phyloP scores from a whole-genome alignment of 2,113 vertebrate species.

The Xenopus borealis region DNA sequence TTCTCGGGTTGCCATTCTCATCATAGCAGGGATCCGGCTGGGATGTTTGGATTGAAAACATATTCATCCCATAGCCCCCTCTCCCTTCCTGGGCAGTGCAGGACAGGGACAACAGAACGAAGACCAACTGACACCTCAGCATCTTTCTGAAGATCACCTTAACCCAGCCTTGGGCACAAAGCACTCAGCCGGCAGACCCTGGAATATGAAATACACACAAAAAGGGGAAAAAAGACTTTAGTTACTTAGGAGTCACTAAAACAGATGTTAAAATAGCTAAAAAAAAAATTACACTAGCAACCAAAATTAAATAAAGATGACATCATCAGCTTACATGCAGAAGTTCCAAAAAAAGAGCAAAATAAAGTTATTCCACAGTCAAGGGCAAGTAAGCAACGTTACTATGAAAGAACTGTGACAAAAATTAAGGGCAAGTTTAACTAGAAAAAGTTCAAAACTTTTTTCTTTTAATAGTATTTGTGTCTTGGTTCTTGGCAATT shows the following conservation, averaged over 20 bases:
- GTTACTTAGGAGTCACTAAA: conserved; percentile 32
- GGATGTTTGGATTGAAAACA: conserved; percentile 88
- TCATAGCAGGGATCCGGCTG: conserved; percentile 95
- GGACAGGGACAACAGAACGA: conserved; percentile 68
- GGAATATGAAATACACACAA: conserved; percentile 9
- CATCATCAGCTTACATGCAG: conserved; percentile 20
- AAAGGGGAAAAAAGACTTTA: conserved; percentile 25
- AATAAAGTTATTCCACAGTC: too few species aligned
- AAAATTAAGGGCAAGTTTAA: too few species aligned
- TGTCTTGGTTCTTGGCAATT: too few species aligned
- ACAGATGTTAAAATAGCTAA: conserved; percentile 37
- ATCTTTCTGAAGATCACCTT: conserved; percentile 63
- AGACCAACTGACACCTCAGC: conserved; percentile 67
- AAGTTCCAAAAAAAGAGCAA: too few species aligned
- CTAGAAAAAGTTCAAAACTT: too few species aligned
- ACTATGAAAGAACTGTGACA: too few species aligned
- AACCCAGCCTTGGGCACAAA: conserved; percentile 53
- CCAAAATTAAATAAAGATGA: conserved; percentile 39
- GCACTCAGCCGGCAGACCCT: conserved; percentile 21
- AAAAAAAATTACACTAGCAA: conserved; percentile 35
- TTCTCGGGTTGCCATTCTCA: conserved; percentile 86
- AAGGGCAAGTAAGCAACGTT: too few species aligned
- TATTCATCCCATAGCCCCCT: conserved; percentile 71
- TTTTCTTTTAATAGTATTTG: too few species aligned
- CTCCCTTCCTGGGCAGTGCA: conserved; percentile 72